phyloP scores from a whole-genome alignment of 1,140 invertebrate species.

The Ceratosolen solmsi region DNA sequence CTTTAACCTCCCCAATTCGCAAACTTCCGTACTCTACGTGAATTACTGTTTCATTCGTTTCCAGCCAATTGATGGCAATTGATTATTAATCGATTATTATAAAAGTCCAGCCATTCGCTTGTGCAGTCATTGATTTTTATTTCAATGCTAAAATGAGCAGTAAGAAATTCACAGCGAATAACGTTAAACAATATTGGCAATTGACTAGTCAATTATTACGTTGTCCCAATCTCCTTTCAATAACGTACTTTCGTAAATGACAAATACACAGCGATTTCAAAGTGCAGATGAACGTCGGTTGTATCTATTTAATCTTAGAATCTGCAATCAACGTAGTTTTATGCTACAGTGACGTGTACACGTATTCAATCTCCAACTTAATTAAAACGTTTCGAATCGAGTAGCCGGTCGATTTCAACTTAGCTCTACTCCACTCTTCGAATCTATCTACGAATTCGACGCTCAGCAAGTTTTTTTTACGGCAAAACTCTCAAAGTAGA shows the following conservation, averaged over 20 bases:
- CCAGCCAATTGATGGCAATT: no score
- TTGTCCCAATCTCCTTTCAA: background rate
- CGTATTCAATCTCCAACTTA: constrained; percentile 17
- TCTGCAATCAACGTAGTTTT: constrained; percentile 31
- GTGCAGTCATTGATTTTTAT: no score
- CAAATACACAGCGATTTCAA: background rate
- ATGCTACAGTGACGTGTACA: background rate
- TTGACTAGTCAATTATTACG: constrained; percentile 19
- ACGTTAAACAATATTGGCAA: constrained; percentile 16
- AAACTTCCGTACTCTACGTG: no score
- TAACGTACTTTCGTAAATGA: constrained; percentile 5
- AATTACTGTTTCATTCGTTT: no score
- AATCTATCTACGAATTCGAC: constrained; percentile 10
- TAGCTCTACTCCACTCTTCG: background rate
- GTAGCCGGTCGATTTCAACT: background rate
- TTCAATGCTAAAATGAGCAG: no score
- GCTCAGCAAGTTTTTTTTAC: constrained; percentile 13
- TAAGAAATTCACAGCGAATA: no score
- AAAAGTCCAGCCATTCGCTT: no score
- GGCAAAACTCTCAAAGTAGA: constrained; percentile 9
- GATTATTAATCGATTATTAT: no score
- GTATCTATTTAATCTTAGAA: constrained; percentile 41
- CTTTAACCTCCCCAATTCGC: no score
- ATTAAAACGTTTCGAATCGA: constrained; percentile 27
- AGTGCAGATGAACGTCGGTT: constrained; percentile 20